Evolutionary conservation across 2,888 invertebrate species (phyloP), one percentile per base, ranked within the genome.

Genomic region (Lobophora halterata): DNA sequence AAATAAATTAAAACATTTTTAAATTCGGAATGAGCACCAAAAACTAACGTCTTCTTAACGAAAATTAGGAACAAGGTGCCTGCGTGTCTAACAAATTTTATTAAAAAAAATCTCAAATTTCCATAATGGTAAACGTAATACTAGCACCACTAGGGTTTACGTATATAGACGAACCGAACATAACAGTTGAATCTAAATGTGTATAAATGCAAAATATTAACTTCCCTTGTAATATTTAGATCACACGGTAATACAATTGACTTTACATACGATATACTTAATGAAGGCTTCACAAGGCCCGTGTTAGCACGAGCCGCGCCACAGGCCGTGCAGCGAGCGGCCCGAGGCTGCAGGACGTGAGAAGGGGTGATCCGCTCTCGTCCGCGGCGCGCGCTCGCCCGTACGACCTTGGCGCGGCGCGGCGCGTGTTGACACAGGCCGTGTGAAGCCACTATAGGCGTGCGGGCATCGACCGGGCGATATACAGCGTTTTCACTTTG

Each of bases 61-160:
- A 56, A 66, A 65, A 61, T 55, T 75, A 77, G 78, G 77, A 78
- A 77, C 76, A 63, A 61, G 70, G 69, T 63, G 68, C 65, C 64
- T 39, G 19, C 20, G 23, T 31, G 23, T 34, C 23, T 34, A 33
- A 35, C 21, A 10, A 24, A 7, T 39, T 55, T 56, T 54, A 45
- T 47, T n/a, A n/a, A n/a, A n/a, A 54, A 49, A 51, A 52, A 9
- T 51, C 58, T 46, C 45, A 36, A 58, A 49, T 57, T 52, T 49
- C n/a, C n/a, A n/a, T n/a, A n/a, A 53, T 54, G 58, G 55, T 59
- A 60, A 58, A 61, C 49, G 54, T 54, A 52, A 44, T 50, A 53
- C 64, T 71, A 74, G 77, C 77, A 76, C 77, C 77, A 62, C 65
- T 67, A 60, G 53, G n/a, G 2, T 51, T 67, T 61, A 65, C 65